Evolutionary conservation across 2,113 vertebrate species (phyloP).

Genomic region (Saccopteryx leptura): DNA sequence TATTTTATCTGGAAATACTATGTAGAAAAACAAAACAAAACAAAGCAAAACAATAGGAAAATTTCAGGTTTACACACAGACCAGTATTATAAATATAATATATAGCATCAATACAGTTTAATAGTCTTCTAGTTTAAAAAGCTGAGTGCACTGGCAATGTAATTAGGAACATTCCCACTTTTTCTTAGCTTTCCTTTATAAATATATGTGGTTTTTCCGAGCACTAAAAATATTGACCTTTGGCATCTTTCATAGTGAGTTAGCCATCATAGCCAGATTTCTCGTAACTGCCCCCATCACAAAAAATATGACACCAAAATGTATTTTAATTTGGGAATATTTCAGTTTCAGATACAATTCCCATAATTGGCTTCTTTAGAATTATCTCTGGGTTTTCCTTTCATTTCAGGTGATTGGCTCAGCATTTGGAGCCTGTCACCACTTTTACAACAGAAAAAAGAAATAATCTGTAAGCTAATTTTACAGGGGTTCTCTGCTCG

Average conservation of each 20-base stretch:
- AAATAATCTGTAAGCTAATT: slow-evolving; percentile 8
- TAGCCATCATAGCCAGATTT: background rate
- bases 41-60: background rate
- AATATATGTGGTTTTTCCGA: background rate
- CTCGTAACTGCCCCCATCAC: background rate
- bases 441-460: background rate
- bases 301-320: background rate
- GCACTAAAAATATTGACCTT: background rate
- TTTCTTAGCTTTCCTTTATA: background rate
- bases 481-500: background rate
- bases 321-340: background rate
- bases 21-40: slow-evolving; percentile 3
- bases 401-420: background rate
- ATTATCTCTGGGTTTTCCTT: background rate
- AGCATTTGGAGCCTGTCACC: background rate
- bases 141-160: background rate
- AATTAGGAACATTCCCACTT: background rate
- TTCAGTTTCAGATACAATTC: background rate
- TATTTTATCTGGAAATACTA: background rate
- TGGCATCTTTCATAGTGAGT: background rate
- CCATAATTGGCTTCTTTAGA: background rate
- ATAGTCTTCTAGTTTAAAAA: background rate
- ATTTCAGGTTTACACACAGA: background rate
- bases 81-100: background rate
- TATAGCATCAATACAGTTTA: background rate